These are phyloP conservation scores for Dromaius novaehollandiae DNA, from an alignment of 2,113 vertebrate species.

Conservation along the genomic window DNA sequence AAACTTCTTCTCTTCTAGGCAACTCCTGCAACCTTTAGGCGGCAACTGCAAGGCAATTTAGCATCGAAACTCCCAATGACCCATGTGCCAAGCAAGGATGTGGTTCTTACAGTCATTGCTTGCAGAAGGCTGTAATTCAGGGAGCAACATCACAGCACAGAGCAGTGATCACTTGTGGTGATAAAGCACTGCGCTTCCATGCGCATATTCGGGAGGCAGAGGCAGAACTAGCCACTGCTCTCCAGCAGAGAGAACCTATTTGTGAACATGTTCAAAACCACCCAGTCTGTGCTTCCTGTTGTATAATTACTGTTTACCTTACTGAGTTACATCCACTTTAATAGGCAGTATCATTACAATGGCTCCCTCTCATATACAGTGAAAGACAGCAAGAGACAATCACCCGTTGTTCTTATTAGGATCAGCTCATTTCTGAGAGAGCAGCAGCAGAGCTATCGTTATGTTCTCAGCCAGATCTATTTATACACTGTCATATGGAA, in stretches of 20 bases:
- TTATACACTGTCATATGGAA: background rate
- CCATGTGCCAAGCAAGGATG: background rate
- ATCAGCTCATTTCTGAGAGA: background rate
- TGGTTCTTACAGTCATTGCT: background rate
- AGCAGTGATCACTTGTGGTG: background rate
- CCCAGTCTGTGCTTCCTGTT: background rate
- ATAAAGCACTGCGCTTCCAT: background rate
- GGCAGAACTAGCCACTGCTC: background rate
- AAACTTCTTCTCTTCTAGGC: background rate
- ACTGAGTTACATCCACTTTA: background rate
- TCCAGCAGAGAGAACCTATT: background rate
- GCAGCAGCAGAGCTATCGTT: background rate
- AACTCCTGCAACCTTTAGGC: background rate
- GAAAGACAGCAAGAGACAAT: conserved; percentile 2
- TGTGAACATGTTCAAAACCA: background rate
- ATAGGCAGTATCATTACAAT: background rate
- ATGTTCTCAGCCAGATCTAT: background rate
- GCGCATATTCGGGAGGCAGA: background rate
- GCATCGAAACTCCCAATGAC: background rate
- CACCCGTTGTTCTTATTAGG: background rate
- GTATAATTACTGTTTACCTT: conserved; percentile 1
- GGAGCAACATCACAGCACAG: background rate
- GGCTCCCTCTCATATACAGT: background rate
- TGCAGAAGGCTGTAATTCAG: background rate
- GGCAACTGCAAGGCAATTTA: background rate